Evolutionary conservation across 2,888 invertebrate genomes (phyloP).

Genomic region (Eucera pruinosa): DNA sequence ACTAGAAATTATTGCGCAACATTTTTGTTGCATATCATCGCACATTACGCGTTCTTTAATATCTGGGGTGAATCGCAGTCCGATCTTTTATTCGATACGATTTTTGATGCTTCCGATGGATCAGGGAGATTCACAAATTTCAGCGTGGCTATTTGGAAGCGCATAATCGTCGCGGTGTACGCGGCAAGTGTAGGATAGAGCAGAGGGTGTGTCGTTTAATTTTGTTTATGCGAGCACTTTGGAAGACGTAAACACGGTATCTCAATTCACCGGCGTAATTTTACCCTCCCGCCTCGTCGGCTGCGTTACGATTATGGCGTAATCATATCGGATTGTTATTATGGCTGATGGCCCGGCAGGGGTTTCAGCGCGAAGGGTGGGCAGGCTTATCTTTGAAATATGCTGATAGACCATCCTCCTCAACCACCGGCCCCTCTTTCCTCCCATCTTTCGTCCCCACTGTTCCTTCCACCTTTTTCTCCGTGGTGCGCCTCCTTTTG

Average conservation of each 20-base stretch:
- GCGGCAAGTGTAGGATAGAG: neutral
- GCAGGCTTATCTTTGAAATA: constrained; percentile 84
- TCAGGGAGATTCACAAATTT: neutral
- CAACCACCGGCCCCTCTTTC: constrained; percentile 33
- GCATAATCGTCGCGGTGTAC: constrained; percentile 2
- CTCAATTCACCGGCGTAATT: constrained; percentile 84
- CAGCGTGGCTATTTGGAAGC: neutral
- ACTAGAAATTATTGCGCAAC: too few relatives aligned
- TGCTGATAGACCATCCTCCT: constrained; percentile 82
- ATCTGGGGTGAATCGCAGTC: too few relatives aligned
- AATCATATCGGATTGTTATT: constrained; percentile 85
- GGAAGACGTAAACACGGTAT: constrained; percentile 84
- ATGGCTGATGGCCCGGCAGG: constrained; percentile 82
- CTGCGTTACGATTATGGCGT: constrained; percentile 83
- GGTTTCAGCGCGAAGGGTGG: constrained; percentile 72
- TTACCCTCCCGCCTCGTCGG: constrained; percentile 70
- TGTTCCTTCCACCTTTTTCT: constrained; percentile 35
- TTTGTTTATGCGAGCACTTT: constrained; percentile 83
- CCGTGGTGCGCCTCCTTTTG: constrained; percentile 38
- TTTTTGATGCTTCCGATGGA: neutral
- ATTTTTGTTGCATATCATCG: too few relatives aligned
- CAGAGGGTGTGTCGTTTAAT: constrained; percentile 79
- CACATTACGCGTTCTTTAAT: too few relatives aligned
- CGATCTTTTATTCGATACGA: too few relatives aligned
- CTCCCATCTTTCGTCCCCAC: constrained; percentile 33